A percentile compares a stretch with the other conserved stretches of the same genome.
These are phyloP conservation scores for crab-eating macaque (Macaca fascicularis) DNA, from an alignment of 2,113 vertebrate species.

Conservation along the genomic window DNA sequence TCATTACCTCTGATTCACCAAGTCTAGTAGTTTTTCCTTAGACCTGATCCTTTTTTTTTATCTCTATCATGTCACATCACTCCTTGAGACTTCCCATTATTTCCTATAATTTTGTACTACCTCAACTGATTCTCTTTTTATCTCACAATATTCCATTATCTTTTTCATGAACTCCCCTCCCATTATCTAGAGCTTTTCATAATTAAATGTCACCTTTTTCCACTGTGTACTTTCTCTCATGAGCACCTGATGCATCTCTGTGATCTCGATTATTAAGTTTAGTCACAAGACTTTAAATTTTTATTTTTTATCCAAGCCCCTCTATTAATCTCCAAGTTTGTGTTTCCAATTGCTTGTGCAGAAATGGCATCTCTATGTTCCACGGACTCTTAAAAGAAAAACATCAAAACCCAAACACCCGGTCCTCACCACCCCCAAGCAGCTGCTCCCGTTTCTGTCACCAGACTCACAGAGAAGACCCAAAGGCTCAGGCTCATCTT, in stretches of 20 bases:
- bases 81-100: background rate
- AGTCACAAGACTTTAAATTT: background rate
- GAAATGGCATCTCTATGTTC: background rate
- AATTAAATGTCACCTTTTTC: background rate
- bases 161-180: background rate
- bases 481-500: background rate
- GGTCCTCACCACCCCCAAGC: background rate
- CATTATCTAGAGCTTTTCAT: background rate
- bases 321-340: background rate
- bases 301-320: background rate
- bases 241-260: background rate
- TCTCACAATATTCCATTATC: background rate
- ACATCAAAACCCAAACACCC: constrained; percentile 13
- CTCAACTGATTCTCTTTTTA: background rate
- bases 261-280: background rate
- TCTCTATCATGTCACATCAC: background rate
- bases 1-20: background rate
- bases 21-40: background rate
- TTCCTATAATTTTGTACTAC: background rate
- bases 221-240: background rate
- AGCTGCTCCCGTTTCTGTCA: background rate
- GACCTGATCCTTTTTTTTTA: background rate
- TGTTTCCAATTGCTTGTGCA: background rate
- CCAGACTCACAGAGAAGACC: background rate
- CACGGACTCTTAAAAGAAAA: background rate